Conservation (phyloP, 2,797 vertebrate genomes). For the Channa striata region DNA sequence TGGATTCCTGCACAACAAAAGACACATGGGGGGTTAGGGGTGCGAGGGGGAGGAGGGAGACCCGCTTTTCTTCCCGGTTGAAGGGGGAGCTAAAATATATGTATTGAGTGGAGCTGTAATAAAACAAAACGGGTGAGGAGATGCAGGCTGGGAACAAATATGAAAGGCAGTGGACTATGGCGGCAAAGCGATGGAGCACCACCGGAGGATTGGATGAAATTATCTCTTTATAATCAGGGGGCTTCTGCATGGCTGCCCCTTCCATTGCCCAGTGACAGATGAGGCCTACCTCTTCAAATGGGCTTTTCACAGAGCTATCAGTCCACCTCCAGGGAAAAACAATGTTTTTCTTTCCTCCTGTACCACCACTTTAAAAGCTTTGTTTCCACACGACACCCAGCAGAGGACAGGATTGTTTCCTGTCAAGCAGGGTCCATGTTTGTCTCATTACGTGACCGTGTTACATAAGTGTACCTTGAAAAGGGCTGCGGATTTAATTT, state of each 20-base stretch:
- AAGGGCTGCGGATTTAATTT: conserved; percentile 57
- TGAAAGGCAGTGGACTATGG: conserved; percentile 80
- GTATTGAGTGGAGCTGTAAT: conserved; percentile 79
- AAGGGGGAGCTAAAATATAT: conserved; percentile 77
- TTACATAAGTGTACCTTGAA: conserved; percentile 67
- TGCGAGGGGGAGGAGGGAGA: conserved; percentile 46
- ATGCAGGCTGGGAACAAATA: conserved; percentile 79
- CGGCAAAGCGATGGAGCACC: conserved; percentile 76
- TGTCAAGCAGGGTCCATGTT: conserved; percentile 56
- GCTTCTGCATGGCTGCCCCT: conserved; percentile 81
- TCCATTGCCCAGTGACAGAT: conserved; percentile 80
- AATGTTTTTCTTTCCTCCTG: conserved; percentile 75
- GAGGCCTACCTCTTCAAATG: conserved; percentile 80
- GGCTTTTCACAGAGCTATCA: conserved; percentile 74
- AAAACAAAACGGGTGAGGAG: conserved; percentile 78
- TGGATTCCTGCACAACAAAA: conserved; percentile 77
- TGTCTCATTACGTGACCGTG: conserved; percentile 61
- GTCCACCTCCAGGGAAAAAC: conserved; percentile 78
- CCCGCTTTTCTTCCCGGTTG: conserved; percentile 64
- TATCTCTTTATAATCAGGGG: conserved; percentile 84
- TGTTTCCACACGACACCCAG: conserved; percentile 58
- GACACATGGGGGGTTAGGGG: conserved; percentile 37
- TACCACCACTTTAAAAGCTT: conserved; percentile 73
- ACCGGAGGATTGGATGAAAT: conserved; percentile 79
- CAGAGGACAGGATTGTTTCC: conserved; percentile 49